Conservation (phyloP, 2,797 vertebrate species). For the Enteromius thamalakanensis region DNA sequence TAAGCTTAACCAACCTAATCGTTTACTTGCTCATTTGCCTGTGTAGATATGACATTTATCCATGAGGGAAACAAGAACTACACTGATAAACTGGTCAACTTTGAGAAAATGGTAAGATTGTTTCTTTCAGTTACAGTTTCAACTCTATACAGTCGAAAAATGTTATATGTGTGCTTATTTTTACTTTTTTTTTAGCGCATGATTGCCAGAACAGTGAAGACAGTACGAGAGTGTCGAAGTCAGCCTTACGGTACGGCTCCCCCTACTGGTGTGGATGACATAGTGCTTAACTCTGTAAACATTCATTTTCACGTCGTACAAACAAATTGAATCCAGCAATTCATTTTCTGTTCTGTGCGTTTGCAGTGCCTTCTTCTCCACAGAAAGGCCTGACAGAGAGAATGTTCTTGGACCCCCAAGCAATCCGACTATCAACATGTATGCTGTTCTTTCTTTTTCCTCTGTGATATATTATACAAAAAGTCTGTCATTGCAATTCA, state of each 20-base stretch:
- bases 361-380: conserved; percentile 86
- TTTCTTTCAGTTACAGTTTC: neutral
- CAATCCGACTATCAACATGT: conserved; percentile 85
- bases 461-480: neutral
- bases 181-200: conserved; percentile 79
- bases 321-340: neutral
- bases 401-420: conserved; percentile 83
- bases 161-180: neutral
- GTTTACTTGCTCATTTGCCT: neutral
- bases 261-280: conserved; percentile 71
- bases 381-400: conserved; percentile 86
- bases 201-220: conserved; percentile 88
- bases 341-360: neutral
- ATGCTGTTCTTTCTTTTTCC: conserved; percentile 17
- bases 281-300: neutral
- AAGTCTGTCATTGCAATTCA: neutral
- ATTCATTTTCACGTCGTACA: neutral
- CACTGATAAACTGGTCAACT: conserved; percentile 92
- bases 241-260: conserved; percentile 80
- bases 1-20: neutral
- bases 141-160: neutral
- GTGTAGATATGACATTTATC: conserved; percentile 93
- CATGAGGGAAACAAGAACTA: conserved; percentile 92
- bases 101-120: conserved; percentile 90
- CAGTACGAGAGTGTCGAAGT: conserved; percentile 85